Evolutionary conservation across 2,797 vertebrate species (phyloP).

Genomic region (Sebastes matsubarae): DNA sequence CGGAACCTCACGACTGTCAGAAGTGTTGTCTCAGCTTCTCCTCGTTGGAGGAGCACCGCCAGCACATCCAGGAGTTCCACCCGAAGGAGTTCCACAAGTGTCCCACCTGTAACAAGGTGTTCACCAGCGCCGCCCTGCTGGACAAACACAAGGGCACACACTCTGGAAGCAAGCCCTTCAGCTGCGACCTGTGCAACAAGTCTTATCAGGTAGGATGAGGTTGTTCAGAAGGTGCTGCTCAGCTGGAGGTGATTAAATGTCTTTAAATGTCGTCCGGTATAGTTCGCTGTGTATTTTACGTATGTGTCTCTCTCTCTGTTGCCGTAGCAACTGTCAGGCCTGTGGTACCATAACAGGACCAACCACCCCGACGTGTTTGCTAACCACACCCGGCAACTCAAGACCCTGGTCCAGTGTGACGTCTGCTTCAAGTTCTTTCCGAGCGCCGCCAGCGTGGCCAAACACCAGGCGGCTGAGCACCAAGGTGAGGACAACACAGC

Average conservation of each 20-base stretch:
- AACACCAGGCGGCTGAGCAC: slow-evolving; percentile 85
- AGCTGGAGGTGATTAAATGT: not conserved
- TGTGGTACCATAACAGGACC: slow-evolving; percentile 94
- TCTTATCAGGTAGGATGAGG: slow-evolving; percentile 87
- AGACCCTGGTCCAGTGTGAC: slow-evolving; percentile 84
- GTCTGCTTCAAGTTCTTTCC: slow-evolving; percentile 88
- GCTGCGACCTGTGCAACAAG: slow-evolving; percentile 90
- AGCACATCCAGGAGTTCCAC: slow-evolving; percentile 87
- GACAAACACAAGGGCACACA: slow-evolving; percentile 87
- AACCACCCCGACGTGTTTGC: slow-evolving; percentile 89
- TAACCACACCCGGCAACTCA: slow-evolving; percentile 85
- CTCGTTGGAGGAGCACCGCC: slow-evolving; percentile 87
- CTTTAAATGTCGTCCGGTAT: not conserved
- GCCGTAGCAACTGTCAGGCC: slow-evolving; percentile 89
- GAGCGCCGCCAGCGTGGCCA: slow-evolving; percentile 80
- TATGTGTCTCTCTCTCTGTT: not conserved
- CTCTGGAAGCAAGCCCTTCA: slow-evolving; percentile 87
- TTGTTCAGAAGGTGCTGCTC: rapidly evolving
- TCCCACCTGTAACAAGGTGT: slow-evolving; percentile 85
- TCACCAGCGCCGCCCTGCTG: slow-evolving; percentile 84
- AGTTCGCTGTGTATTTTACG: not conserved
- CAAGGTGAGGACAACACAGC: slow-evolving; percentile 73
- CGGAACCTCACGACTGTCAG: slow-evolving; percentile 90
- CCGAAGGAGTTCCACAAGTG: slow-evolving; percentile 90
- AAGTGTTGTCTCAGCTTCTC: slow-evolving; percentile 92